Percentiles rank a stretch among this genome's conserved stretches.
phyloP scores from a whole-genome alignment of 2,797 vertebrate species.

The Brachyalestes nurse region DNA sequence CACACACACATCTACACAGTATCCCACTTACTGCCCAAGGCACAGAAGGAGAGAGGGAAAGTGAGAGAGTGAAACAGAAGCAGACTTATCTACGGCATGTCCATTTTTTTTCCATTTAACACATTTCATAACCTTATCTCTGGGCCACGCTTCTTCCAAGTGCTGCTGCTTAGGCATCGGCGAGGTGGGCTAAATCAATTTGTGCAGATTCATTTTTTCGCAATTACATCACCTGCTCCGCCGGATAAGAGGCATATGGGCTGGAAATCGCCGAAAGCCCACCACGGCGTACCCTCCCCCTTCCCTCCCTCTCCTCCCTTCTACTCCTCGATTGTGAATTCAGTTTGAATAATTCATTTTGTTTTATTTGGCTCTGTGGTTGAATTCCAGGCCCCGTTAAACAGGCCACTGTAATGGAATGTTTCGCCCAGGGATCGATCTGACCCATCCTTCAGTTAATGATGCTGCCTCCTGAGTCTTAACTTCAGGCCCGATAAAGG shows the following conservation, averaged over 20 bases:
- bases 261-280: constrained; percentile 75
- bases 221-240: constrained; percentile 82
- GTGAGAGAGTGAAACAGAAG: constrained; percentile 2
- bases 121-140: constrained; percentile 73
- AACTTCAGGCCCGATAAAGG: constrained; percentile 83
- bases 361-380: constrained; percentile 58
- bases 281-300: not conserved
- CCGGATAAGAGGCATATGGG: constrained; percentile 82
- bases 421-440: constrained; percentile 75
- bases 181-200: constrained; percentile 83
- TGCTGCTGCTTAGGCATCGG: constrained; percentile 71
- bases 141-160: constrained; percentile 49
- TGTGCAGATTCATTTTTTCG: constrained; percentile 79
- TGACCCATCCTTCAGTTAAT: constrained; percentile 80
- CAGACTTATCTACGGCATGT: constrained; percentile 49
- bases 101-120: constrained; percentile 53
- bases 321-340: not conserved
- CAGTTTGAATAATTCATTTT: constrained; percentile 67
- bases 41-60: not conserved
- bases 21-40: not conserved
- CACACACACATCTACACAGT: constrained; percentile 7
- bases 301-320: not conserved
- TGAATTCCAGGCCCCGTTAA: constrained; percentile 38
- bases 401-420: constrained; percentile 42
- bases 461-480: constrained; percentile 82